Base-by-base conservation (phyloP, 2,113 vertebrate genomes). In the Podiceps cristatus region DNA sequence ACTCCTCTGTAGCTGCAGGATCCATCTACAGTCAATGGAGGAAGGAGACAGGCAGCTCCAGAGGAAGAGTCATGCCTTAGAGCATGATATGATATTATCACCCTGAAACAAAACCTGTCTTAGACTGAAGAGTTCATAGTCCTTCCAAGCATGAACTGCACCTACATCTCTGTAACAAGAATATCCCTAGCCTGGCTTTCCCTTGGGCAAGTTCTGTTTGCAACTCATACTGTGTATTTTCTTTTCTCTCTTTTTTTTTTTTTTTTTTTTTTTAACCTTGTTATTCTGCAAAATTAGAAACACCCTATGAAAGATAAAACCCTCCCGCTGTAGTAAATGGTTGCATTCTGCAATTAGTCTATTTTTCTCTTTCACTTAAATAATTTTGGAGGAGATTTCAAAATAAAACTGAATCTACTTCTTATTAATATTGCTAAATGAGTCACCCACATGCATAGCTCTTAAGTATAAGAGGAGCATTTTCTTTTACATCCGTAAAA, bases 401-500 rank as follows among this genome's bases (percentile, higher is more conserved):
- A 89, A 94, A 85, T 58, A 93, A 92, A 96, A 73, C 83, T 16
- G 15, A 85, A 56, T n/a, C 67, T 59, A 74, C 44, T 80, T 58
- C 45, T 49, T 37, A 58, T 82, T 89, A 91, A 82, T 82, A 89
- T 69, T 64, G 84, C 93, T 86, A 96, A 92, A 82, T 17, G 40
- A 95, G 75, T 94, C 86, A 88, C 40, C 64, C 83, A 31, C 87
- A 55, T 37, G 62, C 80, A 25, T 2, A 13, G 74, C 62, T 58
- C 53, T 53, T 23, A 91, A 64, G 18, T n/a, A 89, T 64, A 90
- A 95, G 96, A 95, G 66, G 12, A 92, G 84, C 69, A 42, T 89
- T 97, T 96, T 78, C 83, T 91, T 85, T 88, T 66, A 49, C 73
- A 73, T 69, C 91, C 95, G 84, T n/a, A 72, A 91, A 96, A 96